Evolutionary conservation across 2,113 vertebrate genomes (phyloP).

Genomic region (Tachycineta bicolor): DNA sequence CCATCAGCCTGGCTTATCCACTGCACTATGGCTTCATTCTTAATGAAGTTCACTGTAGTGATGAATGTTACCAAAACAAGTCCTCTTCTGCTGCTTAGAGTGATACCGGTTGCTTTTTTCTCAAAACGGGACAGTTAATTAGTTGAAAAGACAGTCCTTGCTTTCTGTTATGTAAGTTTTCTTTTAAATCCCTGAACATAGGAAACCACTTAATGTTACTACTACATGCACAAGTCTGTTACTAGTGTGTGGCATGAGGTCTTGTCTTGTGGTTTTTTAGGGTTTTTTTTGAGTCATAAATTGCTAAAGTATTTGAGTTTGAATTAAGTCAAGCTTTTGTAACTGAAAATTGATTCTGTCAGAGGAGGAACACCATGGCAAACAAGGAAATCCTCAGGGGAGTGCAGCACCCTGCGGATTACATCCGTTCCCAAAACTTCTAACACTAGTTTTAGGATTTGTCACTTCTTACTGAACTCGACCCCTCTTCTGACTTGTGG

Average conservation of each 20-base stretch:
- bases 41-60: not conserved
- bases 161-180: not conserved
- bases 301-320: not conserved
- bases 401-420: not conserved
- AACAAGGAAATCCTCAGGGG: not conserved
- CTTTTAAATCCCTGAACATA: not conserved
- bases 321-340: not conserved
- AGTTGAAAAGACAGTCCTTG: not conserved
- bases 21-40: not conserved
- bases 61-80: not conserved
- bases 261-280: not conserved
- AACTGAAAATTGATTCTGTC: not conserved
- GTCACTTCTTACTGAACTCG: not conserved
- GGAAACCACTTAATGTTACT: not conserved
- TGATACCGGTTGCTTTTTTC: fast-evolving
- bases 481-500: not conserved
- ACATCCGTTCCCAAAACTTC: not conserved
- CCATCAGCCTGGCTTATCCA: not conserved
- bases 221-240: not conserved
- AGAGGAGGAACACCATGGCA: not conserved
- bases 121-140: not conserved
- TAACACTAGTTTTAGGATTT: not conserved
- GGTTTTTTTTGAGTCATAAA: not conserved
- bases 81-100: not conserved
- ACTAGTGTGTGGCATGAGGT: not conserved